Conservation (phyloP, 1,140 invertebrate genomes). For the Psilanteris sp. region DNA sequence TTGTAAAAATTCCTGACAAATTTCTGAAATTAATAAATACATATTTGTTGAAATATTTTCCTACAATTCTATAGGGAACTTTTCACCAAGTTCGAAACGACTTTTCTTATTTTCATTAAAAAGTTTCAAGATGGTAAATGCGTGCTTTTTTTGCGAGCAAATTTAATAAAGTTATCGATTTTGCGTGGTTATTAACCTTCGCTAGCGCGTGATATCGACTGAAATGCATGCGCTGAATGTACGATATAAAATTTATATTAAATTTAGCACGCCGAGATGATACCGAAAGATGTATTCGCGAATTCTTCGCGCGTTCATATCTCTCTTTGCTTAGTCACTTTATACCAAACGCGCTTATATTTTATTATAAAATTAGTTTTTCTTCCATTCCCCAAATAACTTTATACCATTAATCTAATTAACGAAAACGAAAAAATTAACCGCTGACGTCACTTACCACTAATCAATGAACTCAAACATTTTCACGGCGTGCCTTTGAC, state of each 20-base stretch:
- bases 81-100: neutral
- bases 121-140: slow-evolving; percentile 1
- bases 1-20: neutral
- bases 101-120: slow-evolving; percentile 19
- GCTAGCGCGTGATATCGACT: neutral
- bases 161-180: slow-evolving; percentile 18
- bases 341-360: neutral
- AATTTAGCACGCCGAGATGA: too few relatives aligned
- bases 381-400: neutral
- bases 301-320: too few relatives aligned
- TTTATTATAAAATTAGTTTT: neutral
- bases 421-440: neutral
- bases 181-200: slow-evolving; percentile 3
- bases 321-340: neutral
- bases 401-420: slow-evolving; percentile 14
- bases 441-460: neutral
- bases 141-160: slow-evolving; percentile 9
- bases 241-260: too few relatives aligned
- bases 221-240: too few relatives aligned
- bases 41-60: neutral
- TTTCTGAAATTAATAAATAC: neutral
- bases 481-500: neutral
- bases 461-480: neutral
- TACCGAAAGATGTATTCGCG: too few relatives aligned
- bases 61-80: neutral